Evolutionary conservation across 2,888 invertebrate species (phyloP).

Genomic region (Pseudococcus viburni): DNA sequence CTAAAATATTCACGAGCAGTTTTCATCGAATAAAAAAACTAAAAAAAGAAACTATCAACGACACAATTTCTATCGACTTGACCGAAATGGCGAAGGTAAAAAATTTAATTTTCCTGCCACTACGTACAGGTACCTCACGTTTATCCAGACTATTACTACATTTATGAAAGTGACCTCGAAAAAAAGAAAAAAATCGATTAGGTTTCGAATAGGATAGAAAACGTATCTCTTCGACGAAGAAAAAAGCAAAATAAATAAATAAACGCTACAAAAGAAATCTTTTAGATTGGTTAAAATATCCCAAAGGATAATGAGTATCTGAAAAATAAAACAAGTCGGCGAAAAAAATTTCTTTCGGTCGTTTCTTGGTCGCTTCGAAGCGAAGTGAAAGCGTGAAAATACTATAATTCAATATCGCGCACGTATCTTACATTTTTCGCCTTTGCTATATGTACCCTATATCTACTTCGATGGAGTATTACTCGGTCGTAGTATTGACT

Average conservation of each 20-base stretch:
- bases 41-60: conserved; percentile 9
- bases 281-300: conserved; percentile 54
- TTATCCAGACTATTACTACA: conserved; percentile 25
- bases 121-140: not conserved
- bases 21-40: not conserved
- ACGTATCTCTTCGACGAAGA: not conserved
- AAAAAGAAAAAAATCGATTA: conserved; percentile 46
- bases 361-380: not conserved
- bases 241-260: conserved; percentile 56
- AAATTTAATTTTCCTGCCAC: conserved; percentile 22
- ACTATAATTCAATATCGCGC: conserved; percentile 42
- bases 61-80: conserved; percentile 36
- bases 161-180: conserved; percentile 51
- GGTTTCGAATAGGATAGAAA: not conserved
- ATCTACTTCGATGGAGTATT: not conserved
- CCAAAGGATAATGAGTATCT: conserved; percentile 49
- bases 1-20: conserved; percentile 37
- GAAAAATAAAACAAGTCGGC: conserved; percentile 25
- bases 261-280: conserved; percentile 52
- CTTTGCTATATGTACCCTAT: not conserved
- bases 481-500: not conserved
- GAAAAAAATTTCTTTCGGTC: not conserved
- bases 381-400: conserved; percentile 32
- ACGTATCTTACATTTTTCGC: conserved; percentile 2
- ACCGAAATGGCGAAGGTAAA: conserved; percentile 50